Base-by-base conservation (phyloP, 1,140 invertebrate genomes). In the Reticulitermes speratus region DNA sequence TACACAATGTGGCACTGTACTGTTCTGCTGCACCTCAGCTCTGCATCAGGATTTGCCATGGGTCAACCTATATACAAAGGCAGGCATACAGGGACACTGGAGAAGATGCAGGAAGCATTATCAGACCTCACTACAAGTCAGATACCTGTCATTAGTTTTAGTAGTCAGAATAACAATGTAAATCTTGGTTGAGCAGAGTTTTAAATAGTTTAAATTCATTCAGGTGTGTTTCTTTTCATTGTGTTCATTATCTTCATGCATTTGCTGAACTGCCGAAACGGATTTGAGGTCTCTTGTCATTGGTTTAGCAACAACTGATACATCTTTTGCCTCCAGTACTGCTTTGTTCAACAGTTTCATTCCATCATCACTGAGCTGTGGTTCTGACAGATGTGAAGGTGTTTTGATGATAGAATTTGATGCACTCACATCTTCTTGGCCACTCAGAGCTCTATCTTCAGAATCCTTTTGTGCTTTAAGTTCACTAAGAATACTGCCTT, bases 251-350 rank as follows among this genome's bases (percentile, higher is more conserved):
- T 75, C n/a, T 30, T 75, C 65, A 30, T 30, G 65, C 7, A 75
- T 14, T 75, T 75, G 25, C n/a, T 75, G 65, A 75, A 83, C 82
- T n/a, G 45, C 9, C 11, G 82, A 44, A 44, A 85, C 21, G 3
- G 85, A 85, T 69, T 85, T 85, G 16, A 85, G 59, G 44, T 85
- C 85, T 75, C 85, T 85, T 38, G 45, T 69, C 85, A 85, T 85
- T 38, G 85, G 85, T 30, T 85, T 85, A 38, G 45, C 59, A 85
- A 45, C 85, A 69, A 44, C 38, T 75, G 59, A 44, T 14, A 85
- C 14, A 19, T 44, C 65, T 48, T 85, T 44, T 32, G 19, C 38
- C 21, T 30, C 19, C 16, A 85, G 25, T 65, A 32, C 32, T 25
- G n/a, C 59, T 21, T 59, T 48, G 25, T 55, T 85, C 9, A 65